Conservation (phyloP, 1,140 invertebrate species). For the Pseudoatta argentina region DNA sequence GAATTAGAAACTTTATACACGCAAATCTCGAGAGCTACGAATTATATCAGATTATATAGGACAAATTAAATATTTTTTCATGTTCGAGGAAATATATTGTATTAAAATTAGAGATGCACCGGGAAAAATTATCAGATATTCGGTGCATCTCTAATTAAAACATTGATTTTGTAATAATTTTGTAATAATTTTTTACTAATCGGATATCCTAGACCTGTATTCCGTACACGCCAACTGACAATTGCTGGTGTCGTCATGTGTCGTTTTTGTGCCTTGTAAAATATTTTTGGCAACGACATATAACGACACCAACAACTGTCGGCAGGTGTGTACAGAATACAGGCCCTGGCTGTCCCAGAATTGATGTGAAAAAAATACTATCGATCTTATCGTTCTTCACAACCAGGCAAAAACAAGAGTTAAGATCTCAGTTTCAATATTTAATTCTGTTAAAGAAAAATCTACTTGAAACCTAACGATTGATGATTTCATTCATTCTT, state of each 20-base stretch:
- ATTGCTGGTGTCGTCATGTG: too few species aligned
- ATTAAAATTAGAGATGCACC: neutral
- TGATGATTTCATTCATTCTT: neutral
- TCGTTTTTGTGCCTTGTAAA: too few species aligned
- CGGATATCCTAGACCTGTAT: neutral
- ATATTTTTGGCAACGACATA: too few species aligned
- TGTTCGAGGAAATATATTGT: neutral
- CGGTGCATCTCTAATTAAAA: too few species aligned
- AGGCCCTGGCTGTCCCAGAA: neutral
- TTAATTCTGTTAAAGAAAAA: neutral
- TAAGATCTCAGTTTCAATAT: neutral
- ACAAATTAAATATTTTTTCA: constrained; percentile 15
- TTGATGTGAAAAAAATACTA: neutral
- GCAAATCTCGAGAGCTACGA: neutral
- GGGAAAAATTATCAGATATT: too few species aligned
- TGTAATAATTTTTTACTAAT: neutral
- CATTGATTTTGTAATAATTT: neutral
- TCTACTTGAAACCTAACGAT: neutral
- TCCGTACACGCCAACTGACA: too few species aligned
- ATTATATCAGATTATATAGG: neutral
- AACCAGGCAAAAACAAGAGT: neutral
- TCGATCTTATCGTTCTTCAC: neutral
- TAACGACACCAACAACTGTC: too few species aligned
- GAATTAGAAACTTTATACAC: neutral
- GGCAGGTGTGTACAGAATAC: too few species aligned